Conservation (phyloP, 1,140 invertebrate genomes). For the Heliconius nattereri region DNA sequence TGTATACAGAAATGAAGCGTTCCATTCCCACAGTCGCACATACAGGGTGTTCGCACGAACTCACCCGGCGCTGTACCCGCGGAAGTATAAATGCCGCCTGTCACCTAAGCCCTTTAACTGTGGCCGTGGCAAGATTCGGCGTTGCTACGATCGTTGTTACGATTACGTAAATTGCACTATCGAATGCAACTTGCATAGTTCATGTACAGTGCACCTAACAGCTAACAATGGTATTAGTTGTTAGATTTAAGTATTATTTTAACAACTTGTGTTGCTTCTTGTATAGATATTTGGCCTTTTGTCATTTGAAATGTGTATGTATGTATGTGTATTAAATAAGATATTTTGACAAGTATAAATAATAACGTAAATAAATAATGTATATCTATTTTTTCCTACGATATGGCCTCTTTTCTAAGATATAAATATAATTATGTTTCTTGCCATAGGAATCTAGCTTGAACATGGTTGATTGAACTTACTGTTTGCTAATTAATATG, state of each 20-base stretch:
- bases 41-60: constrained; percentile 75
- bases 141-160: constrained; percentile 46
- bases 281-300: constrained; percentile 18
- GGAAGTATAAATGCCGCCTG: constrained; percentile 75
- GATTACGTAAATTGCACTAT: constrained; percentile 53
- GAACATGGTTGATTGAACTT: too few species aligned
- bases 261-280: constrained; percentile 10
- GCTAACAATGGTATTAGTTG: not conserved
- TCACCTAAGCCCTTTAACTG: constrained; percentile 74
- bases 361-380: too few species aligned
- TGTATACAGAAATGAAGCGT: constrained; percentile 61
- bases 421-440: too few species aligned
- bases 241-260: not conserved
- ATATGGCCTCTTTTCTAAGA: too few species aligned
- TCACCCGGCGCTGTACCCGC: constrained; percentile 70
- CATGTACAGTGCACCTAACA: constrained; percentile 22
- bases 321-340: constrained; percentile 6
- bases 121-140: constrained; percentile 57
- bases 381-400: too few species aligned
- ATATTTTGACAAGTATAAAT: not conserved
- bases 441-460: too few species aligned
- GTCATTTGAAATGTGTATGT: constrained; percentile 1
- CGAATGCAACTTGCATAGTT: constrained; percentile 41
- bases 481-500: too few species aligned
- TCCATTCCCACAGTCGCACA: constrained; percentile 75